Percentiles rank a stretch among this genome's conserved stretches.
Conservation (phyloP, 2,797 vertebrate genomes). For the Sebastes miniatus region DNA sequence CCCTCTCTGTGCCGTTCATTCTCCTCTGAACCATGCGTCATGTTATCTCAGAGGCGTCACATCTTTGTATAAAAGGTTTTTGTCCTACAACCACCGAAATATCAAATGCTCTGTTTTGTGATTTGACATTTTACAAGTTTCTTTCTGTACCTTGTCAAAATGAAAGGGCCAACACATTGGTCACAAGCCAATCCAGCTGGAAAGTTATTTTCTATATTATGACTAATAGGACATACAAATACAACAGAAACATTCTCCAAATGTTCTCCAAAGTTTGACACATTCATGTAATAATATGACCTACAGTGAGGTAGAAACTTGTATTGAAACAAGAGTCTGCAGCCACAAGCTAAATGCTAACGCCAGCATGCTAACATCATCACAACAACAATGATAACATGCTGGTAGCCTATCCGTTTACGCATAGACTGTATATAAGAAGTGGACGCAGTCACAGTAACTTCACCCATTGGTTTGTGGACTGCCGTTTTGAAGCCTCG, state of each 20-base stretch:
- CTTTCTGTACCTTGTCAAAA: background rate
- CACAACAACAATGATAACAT: background rate
- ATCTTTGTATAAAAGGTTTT: constrained; percentile 8
- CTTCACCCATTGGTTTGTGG: too few species aligned
- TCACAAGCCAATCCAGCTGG: background rate
- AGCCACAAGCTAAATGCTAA: background rate
- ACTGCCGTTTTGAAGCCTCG: too few species aligned
- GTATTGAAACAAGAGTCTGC: background rate
- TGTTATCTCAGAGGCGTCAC: constrained; percentile 14
- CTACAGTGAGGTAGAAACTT: background rate
- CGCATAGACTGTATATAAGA: too few species aligned
- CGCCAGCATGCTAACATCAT: background rate
- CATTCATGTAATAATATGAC: background rate
- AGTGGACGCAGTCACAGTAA: too few species aligned
- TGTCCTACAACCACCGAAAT: constrained; percentile 11
- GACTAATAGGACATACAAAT: background rate
- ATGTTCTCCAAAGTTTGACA: background rate
- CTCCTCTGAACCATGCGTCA: constrained; percentile 24
- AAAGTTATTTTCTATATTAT: background rate
- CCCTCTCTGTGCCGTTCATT: constrained; percentile 21
- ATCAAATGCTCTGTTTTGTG: constrained; percentile 2
- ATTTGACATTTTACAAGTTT: background rate
- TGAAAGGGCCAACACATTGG: background rate
- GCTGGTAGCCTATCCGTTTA: too few species aligned
- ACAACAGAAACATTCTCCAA: background rate